phyloP scores from a whole-genome alignment of 2,113 vertebrate species.

The Lepus timidus region DNA sequence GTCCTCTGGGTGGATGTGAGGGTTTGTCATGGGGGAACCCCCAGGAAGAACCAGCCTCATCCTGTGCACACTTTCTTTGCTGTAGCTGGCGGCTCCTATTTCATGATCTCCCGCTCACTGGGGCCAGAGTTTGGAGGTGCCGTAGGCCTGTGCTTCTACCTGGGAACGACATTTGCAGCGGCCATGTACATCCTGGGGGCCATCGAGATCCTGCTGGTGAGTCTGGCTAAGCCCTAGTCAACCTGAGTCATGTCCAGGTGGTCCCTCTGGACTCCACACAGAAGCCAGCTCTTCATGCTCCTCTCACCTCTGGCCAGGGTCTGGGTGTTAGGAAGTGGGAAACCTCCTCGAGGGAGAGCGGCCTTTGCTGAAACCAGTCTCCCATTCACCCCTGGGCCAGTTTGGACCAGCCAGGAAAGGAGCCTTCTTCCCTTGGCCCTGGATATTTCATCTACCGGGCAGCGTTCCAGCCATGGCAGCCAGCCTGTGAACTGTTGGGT shows the following conservation, averaged over 20 bases:
- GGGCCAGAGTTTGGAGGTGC: slow-evolving; percentile 99
- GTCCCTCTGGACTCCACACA: neutral
- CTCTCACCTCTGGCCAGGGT: neutral
- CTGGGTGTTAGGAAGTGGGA: neutral
- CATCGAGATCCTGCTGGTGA: slow-evolving; percentile 98
- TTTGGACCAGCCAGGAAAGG: neutral
- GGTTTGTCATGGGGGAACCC: neutral
- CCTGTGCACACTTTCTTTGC: slow-evolving; percentile 38
- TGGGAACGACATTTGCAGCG: slow-evolving; percentile 98
- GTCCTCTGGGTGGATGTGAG: neutral
- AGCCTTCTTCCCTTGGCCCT: neutral
- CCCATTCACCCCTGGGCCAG: neutral
- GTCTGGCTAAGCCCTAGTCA: slow-evolving; percentile 75
- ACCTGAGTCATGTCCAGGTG: neutral
- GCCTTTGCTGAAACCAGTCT: neutral
- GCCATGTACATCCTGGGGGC: slow-evolving; percentile 99
- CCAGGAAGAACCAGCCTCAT: slow-evolving; percentile 29
- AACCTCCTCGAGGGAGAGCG: neutral
- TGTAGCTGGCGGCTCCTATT: slow-evolving; percentile 97
- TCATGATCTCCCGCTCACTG: slow-evolving; percentile 98
- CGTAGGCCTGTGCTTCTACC: slow-evolving; percentile 97
- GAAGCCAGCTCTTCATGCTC: neutral
- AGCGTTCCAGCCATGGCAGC: neutral
- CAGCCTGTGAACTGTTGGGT: neutral
- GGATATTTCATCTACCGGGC: neutral